Evolutionary conservation across 2,797 vertebrate species (phyloP), one percentile per base, ranked within the genome.

Genomic region (Nothura maculosa): DNA sequence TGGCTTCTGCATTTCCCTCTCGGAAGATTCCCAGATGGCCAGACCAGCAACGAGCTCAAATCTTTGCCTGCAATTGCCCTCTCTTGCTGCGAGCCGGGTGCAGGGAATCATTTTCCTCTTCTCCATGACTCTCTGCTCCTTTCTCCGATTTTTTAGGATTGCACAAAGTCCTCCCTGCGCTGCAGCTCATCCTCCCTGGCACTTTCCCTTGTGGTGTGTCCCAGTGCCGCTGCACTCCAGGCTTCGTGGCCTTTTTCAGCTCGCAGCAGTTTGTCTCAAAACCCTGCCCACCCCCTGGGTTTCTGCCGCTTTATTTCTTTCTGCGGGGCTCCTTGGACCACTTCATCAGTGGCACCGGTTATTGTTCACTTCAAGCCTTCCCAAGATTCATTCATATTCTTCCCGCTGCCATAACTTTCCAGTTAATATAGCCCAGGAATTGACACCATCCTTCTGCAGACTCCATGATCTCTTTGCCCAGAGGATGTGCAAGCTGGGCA

Each of bases 101-200:
- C 96, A 95, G 87, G 66, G 91, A 88, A 85, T 55, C 61, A 0
- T 91, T 96, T 95, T 92, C 73, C 95, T 96, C 95, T 84, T 93
- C 94, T 95, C 87, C 80, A 43, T 7, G 63, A 91, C 70, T 94
- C 87, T 92, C 74, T 94, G 91, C 70, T 57, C 27, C 30, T 95
- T 95, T 91, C 91, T 96, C 60, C 79, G 85, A 61, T 89, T 93
- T 55, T n/a, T 93, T 82, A 27, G 70, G 74, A 92, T 87, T 74
- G 52, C 81, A 96, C 96, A 95, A 88, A 92, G 91, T 96, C 87
- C 83, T 91, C 11, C 89, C 96, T 96, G 92, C 95, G 92, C 91
- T 81, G 82, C 85, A 79, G 82, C 85, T 90, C 89, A 63, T 96
- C 95, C 93, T 85, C 85, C 30, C 82, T 81, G 79, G 66, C 87